Evolutionary conservation across 2,797 vertebrate species (phyloP).

Genomic region (Thunnus albacares): DNA sequence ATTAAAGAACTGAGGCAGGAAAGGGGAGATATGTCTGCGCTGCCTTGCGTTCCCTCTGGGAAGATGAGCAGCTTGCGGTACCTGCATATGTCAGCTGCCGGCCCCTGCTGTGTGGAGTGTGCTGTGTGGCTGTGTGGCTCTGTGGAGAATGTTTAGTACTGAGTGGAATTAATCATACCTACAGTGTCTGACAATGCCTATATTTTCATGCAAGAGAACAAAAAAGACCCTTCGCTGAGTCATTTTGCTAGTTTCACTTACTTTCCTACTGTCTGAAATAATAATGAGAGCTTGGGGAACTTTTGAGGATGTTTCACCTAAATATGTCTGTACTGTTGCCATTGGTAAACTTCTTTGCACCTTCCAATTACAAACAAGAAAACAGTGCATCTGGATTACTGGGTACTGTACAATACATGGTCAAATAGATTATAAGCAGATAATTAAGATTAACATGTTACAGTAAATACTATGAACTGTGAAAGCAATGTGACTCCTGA

Average conservation of each 20-base stretch:
- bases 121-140: conserved; percentile 23
- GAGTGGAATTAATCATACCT: conserved; percentile 53
- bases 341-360: conserved; percentile 26
- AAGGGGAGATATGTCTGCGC: conserved; percentile 24
- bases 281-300: conserved; percentile 11
- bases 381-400: neutral
- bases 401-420: neutral
- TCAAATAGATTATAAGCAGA: neutral
- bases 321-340: conserved; percentile 20
- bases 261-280: conserved; percentile 12
- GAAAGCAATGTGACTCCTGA: conserved; percentile 1
- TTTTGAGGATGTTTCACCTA: conserved; percentile 26
- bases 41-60: conserved; percentile 33
- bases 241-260: conserved; percentile 5
- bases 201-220: conserved; percentile 10
- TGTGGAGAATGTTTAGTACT: conserved; percentile 32
- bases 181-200: conserved; percentile 7
- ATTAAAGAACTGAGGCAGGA: conserved; percentile 33
- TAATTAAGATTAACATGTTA: conserved; percentile 31
- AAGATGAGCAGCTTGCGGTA: conserved; percentile 46
- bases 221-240: neutral
- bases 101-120: conserved; percentile 34
- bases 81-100: conserved; percentile 37
- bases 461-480: conserved; percentile 13
- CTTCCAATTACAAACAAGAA: conserved; percentile 19